Evolutionary conservation across 2,888 invertebrate genomes (phyloP), one percentile per base, ranked within the genome.

Genomic region (Ceramica pisi): DNA sequence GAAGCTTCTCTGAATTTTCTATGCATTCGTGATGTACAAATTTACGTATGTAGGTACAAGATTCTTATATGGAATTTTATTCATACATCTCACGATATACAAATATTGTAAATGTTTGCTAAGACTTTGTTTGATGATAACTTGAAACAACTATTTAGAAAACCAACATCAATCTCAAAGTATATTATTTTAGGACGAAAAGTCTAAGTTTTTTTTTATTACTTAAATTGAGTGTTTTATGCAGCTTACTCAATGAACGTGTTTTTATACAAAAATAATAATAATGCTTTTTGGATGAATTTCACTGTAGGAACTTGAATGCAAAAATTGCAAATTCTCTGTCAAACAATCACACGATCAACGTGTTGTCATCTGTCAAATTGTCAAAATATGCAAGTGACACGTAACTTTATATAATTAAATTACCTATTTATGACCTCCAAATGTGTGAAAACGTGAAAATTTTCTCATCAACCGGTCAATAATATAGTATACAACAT

Each of bases 341-440:
- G 79, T 82, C 70, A 79, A 80, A 80, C 78, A 78, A 72, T 71
- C 78, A 69, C 67, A 80, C 67, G 57, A 75, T 76, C 68, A 85
- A 87, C 78, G 83, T 86, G 81, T 81, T 82, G 86, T 85, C 85
- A 84, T 79, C 78, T 86, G 82, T 82, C 88, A 89, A 89, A 86
- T 89, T 92, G 93, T 91, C 94, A 94, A 95, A 95, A 94, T 94
- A 95, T 91, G 88, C 91, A 90, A 93, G 95, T 96, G 95, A 96
- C 95, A 95, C 95, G 95, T 96, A 95, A 94, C 92, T 94, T 94
- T 92, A 92, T 88, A 86, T 93, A 94, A 95, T 92, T 94, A 92
- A 94, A 94, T 94, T 94, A 93, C 87, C 90, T 90, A 93, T 93
- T 95, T 94, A 92, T 91, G 95, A 93, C 94, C 94, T 95, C 93